A percentile compares a stretch with the other conserved stretches of the same genome.
Evolutionary conservation across 2,797 vertebrate species (phyloP).

Genomic region (Pipistrellus pipistrellus): DNA sequence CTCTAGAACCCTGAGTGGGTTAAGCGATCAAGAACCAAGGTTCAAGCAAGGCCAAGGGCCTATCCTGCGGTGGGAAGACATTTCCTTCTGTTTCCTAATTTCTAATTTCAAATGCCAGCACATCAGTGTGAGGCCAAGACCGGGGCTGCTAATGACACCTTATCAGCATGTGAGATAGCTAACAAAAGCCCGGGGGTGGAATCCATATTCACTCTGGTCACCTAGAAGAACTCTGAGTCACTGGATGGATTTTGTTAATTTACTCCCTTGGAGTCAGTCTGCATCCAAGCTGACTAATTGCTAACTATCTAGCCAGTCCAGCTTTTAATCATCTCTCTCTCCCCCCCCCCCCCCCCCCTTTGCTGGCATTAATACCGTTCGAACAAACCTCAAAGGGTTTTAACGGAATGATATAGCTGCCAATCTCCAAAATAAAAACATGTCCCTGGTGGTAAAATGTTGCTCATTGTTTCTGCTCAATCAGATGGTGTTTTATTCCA

Average conservation of each 20-base stretch:
- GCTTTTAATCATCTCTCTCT: not conserved
- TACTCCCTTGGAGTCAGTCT: not conserved
- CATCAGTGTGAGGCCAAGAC: not conserved
- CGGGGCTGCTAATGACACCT: not conserved
- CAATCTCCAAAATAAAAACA: constrained; percentile 50
- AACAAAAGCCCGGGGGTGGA: not conserved
- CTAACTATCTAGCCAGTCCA: constrained; percentile 6
- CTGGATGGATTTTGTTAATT: not conserved
- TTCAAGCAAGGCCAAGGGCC: not conserved
- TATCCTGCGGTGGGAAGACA: not conserved
- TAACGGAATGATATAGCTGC: constrained; percentile 45
- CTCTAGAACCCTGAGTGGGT: not conserved
- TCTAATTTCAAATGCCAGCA: constrained; percentile 8
- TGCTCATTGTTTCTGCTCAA: constrained; percentile 32
- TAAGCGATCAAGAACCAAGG: not conserved
- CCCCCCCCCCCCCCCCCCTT: too few species aligned
- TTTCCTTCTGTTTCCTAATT: not conserved
- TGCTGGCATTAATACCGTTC: constrained; percentile 15
- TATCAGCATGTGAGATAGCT: not conserved
- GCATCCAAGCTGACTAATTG: not conserved
- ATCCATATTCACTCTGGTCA: not conserved
- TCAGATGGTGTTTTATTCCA: constrained; percentile 42
- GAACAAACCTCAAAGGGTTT: constrained; percentile 18
- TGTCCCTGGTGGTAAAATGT: constrained; percentile 34
- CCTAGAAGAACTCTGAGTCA: not conserved